Evolutionary conservation across 2,797 vertebrate species (phyloP).

Genomic region (Eidolon dupreanum): DNA sequence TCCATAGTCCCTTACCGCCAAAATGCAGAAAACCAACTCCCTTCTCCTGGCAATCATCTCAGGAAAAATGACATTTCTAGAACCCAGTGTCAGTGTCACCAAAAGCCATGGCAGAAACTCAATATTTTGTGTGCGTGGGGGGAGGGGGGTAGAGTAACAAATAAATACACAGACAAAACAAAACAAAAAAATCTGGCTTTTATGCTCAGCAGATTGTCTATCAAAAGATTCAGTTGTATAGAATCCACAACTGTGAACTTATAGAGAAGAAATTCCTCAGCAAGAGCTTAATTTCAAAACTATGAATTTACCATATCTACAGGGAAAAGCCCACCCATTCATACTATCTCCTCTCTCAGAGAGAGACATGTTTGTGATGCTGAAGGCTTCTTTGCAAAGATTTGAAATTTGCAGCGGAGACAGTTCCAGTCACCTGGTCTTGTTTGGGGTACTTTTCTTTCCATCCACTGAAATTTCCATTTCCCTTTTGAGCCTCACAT

Average conservation of each 20-base stretch:
- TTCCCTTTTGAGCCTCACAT: not conserved
- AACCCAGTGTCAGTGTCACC: not conserved
- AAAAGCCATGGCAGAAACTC: not conserved
- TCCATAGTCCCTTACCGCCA: not conserved
- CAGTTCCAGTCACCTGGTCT: not conserved
- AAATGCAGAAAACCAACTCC: not conserved
- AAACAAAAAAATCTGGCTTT: not conserved
- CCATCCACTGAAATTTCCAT: not conserved
- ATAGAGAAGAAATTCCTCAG: not conserved
- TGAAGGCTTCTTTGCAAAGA: not conserved
- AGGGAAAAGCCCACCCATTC: not conserved
- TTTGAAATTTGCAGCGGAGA: not conserved
- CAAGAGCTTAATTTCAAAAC: not conserved
- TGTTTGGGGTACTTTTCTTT: not conserved
- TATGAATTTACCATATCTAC: not conserved
- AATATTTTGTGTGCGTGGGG: not conserved
- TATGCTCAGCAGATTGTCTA: not conserved
- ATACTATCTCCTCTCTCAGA: not conserved
- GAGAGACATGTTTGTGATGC: not conserved
- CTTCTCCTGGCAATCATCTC: not conserved
- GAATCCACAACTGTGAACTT: not conserved
- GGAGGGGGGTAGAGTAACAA: not conserved
- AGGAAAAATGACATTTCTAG: constrained; percentile 5
- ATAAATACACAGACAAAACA: no score
- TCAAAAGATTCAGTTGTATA: not conserved